Conservation (phyloP, 1,140 invertebrate species). For the Melipona quadrifasciata region DNA sequence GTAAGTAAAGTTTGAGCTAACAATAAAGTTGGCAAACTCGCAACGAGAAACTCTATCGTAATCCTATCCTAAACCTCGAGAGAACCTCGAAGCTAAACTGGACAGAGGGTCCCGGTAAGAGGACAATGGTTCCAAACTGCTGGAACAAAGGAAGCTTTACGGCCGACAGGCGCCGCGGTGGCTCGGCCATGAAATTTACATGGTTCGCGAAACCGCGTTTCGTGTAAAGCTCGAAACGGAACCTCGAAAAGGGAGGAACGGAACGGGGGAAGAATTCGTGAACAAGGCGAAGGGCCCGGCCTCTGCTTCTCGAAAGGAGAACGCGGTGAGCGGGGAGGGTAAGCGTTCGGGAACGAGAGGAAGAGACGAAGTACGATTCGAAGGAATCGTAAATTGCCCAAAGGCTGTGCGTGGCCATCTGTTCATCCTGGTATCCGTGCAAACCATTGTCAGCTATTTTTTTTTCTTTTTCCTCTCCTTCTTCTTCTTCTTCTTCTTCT, state of each 20-base stretch:
- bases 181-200: constrained; percentile 31
- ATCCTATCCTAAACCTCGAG: not conserved
- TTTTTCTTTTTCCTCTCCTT: not conserved
- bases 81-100: too few relatives aligned
- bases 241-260: not conserved
- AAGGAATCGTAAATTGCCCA: constrained; percentile 68
- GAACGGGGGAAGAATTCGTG: constrained; percentile 56
- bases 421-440: constrained; percentile 55
- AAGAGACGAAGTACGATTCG: constrained; percentile 52
- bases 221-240: constrained; percentile 37
- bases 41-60: not conserved
- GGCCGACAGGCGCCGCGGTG: not conserved
- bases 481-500: not conserved
- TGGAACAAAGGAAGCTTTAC: constrained; percentile 1
- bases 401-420: constrained; percentile 46
- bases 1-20: not conserved
- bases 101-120: not conserved
- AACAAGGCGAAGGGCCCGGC: constrained; percentile 38
- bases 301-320: constrained; percentile 10
- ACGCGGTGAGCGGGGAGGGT: not conserved
- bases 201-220: constrained; percentile 20
- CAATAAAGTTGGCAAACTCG: not conserved
- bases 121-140: not conserved
- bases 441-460: constrained; percentile 57
- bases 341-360: not conserved